Percentiles rank a stretch among this genome's conserved stretches.
Evolutionary conservation across 1,140 invertebrate species (phyloP).

Genomic region (Hycleus cichorii): DNA sequence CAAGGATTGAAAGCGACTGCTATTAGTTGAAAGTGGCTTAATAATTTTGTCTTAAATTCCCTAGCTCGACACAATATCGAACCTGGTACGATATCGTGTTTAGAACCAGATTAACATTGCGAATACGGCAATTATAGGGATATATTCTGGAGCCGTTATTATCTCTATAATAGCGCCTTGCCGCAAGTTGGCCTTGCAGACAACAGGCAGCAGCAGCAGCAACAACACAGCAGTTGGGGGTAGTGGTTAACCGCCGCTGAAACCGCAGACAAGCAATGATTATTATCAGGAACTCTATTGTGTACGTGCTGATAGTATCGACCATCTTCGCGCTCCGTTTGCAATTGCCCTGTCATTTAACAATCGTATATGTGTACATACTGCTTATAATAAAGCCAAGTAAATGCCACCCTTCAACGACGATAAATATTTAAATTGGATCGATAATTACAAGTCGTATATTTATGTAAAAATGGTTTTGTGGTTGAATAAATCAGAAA

Average conservation of each 20-base stretch:
- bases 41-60: background rate
- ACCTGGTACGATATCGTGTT: constrained; percentile 18
- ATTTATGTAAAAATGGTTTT: no score
- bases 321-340: constrained; percentile 13
- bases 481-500: no score
- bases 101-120: constrained; percentile 25
- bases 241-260: constrained; percentile 26
- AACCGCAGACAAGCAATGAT: constrained; percentile 31
- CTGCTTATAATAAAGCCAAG: background rate
- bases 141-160: constrained; percentile 30
- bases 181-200: constrained; percentile 27
- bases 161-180: constrained; percentile 28
- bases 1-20: no score
- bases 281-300: constrained; percentile 17
- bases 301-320: constrained; percentile 17
- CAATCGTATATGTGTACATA: no score
- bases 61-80: constrained; percentile 1
- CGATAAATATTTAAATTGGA: background rate
- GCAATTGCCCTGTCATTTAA: constrained; percentile 11
- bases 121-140: constrained; percentile 31
- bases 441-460: no score
- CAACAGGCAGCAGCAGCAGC: constrained; percentile 9
- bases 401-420: background rate
- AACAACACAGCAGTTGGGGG: constrained; percentile 17
- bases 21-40: no score